Evolutionary conservation across 2,888 invertebrate genomes (phyloP), one percentile per base, ranked within the genome.

Genomic region (Cheilosia soror): DNA sequence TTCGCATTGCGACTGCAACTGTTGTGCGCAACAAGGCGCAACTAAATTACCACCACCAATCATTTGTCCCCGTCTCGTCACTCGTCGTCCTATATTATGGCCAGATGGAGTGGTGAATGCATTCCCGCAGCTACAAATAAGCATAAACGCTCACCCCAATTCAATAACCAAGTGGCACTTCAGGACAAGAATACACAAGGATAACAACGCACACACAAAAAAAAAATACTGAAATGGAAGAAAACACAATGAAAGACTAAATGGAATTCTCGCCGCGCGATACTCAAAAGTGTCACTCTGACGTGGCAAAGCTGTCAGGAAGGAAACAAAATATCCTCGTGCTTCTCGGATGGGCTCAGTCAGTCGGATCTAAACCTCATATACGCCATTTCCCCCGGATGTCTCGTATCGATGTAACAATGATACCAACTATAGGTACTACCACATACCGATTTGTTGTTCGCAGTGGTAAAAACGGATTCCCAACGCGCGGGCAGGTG

Each of bases 321-420:
- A 86, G 78, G 86, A 86, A 82, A 82, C 73, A 73, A 71, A 86
- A 86, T 86, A 86, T 82, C 86, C 86, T 82, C 86, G 82, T 78
- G 86, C 77, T 65, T 20, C 69, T 73, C 58, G 72, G 53, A 86
- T 80, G 76, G 65, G 69, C 65, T 85, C 60, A 71, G 80, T 72
- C 71, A 62, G 69, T 85, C 29, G 63, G 55, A 37, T 55, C 58
- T 73, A 73, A 73, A 78, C 86, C 82, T 86, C 86, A 73, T 81
- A 81, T 81, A 81, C 47, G 63, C 72, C 81, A 82, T 82, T 86
- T 86, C 86, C 86, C 82, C 86, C 86, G 86, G 86, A 86, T 86
- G 85, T 85, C 77, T 77, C 62, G 58, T 85, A 86, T 86, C 86
- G 86, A 86, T 86, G 82, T 82, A 86, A 86, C 86, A 86, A 86